A percentile compares a stretch with the other conserved stretches of the same genome.
Evolutionary conservation across 2,888 invertebrate species (phyloP).

Genomic region (Polyploca ridens): DNA sequence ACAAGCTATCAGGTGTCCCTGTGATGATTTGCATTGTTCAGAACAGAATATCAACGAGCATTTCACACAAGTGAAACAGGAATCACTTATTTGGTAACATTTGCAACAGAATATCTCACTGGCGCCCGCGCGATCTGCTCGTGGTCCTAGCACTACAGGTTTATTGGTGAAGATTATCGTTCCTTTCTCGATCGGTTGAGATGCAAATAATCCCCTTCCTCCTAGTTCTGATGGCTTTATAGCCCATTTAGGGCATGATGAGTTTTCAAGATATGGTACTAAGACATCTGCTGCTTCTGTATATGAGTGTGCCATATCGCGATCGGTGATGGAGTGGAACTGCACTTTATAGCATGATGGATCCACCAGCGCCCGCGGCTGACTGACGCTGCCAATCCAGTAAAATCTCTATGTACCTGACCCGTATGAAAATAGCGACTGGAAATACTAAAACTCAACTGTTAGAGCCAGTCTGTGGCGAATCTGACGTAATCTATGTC

Average conservation of each 20-base stretch:
- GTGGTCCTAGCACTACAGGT: constrained; percentile 87
- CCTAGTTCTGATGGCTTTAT: constrained; percentile 85
- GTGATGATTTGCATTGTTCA: constrained; percentile 80
- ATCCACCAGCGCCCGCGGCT: constrained; percentile 51
- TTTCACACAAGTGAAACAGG: constrained; percentile 77
- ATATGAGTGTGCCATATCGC: constrained; percentile 40
- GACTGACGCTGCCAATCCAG: constrained; percentile 54
- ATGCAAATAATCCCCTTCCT: constrained; percentile 89
- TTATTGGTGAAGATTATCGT: constrained; percentile 88
- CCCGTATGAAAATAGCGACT: constrained; percentile 77
- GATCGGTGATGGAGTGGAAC: constrained; percentile 27
- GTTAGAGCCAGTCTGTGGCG: constrained; percentile 62
- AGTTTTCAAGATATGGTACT: constrained; percentile 33
- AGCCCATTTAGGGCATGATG: constrained; percentile 70
- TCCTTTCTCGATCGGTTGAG: constrained; percentile 84
- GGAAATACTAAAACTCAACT: constrained; percentile 65
- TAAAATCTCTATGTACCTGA: constrained; percentile 57
- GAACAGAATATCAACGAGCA: constrained; percentile 89
- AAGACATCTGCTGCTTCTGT: constrained; percentile 29
- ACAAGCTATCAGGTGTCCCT: constrained; percentile 86
- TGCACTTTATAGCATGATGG: constrained; percentile 41
- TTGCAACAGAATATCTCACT: constrained; percentile 84
- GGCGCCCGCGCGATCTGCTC: constrained; percentile 68
- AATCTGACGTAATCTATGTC: constrained; percentile 63
- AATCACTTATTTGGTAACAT: constrained; percentile 82